Evolutionary conservation across 2,797 vertebrate genomes (phyloP).

Genomic region (Tenualosa ilisha): DNA sequence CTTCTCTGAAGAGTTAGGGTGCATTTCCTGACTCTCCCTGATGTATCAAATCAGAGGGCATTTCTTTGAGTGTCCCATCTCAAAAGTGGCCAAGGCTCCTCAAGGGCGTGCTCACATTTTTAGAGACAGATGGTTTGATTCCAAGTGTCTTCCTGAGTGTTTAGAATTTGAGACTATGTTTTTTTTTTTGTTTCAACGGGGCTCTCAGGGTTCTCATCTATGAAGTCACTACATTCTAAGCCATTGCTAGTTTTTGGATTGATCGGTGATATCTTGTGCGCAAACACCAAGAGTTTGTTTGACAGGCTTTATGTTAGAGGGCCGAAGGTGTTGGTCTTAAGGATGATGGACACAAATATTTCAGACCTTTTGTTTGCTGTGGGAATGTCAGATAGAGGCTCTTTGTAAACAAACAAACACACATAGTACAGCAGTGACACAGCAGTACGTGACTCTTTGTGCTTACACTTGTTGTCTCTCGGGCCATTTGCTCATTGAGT

Average conservation of each 20-base stretch:
- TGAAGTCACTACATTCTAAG: neutral
- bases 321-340: neutral
- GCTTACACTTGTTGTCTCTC: neutral
- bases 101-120: slow-evolving; percentile 29
- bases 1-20: neutral
- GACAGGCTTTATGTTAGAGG: neutral
- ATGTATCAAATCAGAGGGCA: slow-evolving; percentile 41
- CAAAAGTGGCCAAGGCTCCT: slow-evolving; percentile 32
- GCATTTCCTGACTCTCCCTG: slow-evolving; percentile 17
- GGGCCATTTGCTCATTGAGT: neutral
- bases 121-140: slow-evolving; percentile 13
- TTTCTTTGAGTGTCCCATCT: slow-evolving; percentile 36
- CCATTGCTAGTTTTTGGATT: neutral
- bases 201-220: neutral
- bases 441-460: neutral
- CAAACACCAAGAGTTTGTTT: neutral
- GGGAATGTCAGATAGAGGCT: neutral
- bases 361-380: neutral
- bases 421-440: neutral
- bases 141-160: neutral
- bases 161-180: slow-evolving; percentile 25
- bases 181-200: slow-evolving; percentile 12
- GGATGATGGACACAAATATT: neutral
- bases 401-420: slow-evolving; percentile 6
- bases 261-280: neutral